A percentile compares a stretch with the other conserved stretches of the same genome.
Evolutionary conservation across 2,797 vertebrate species (phyloP).

Genomic region (Pterois miles): DNA sequence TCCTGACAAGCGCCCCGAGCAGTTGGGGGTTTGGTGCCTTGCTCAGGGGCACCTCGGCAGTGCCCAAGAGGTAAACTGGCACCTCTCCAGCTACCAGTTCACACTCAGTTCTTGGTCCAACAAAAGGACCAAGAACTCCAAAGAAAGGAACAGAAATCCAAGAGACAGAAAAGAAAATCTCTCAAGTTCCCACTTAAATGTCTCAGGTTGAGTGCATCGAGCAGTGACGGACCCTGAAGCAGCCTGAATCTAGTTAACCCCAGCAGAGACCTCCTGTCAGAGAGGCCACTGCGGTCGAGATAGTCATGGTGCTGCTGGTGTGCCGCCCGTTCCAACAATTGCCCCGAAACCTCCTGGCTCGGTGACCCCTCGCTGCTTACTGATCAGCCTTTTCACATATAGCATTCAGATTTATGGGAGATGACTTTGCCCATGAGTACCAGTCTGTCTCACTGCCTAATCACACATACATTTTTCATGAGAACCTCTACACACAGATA

Average conservation of each 20-base stretch:
- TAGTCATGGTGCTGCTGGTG: neutral
- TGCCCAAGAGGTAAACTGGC: no score
- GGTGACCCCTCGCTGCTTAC: slow-evolving; percentile 36
- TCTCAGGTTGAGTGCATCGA: slow-evolving; percentile 24
- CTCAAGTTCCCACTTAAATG: slow-evolving; percentile 3
- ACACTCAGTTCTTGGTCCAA: no score
- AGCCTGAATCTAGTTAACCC: slow-evolving; percentile 72
- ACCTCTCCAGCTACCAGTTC: no score
- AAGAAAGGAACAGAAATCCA: neutral
- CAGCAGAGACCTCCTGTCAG: slow-evolving; percentile 59
- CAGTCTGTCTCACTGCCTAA: slow-evolving; percentile 6
- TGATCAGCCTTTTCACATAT: slow-evolving; percentile 22
- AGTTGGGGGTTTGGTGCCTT: no score
- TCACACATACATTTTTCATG: slow-evolving; percentile 48
- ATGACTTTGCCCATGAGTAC: neutral
- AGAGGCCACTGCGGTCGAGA: slow-evolving; percentile 24
- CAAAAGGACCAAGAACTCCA: no score
- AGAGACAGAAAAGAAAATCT: neutral
- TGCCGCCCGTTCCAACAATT: slow-evolving; percentile 10
- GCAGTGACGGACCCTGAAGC: slow-evolving; percentile 24
- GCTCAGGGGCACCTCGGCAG: no score
- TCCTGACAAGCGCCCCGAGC: no score
- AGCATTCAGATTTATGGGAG: slow-evolving; percentile 20
- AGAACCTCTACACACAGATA: slow-evolving; percentile 10
- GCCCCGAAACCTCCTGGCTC: slow-evolving; percentile 34